Conservation (phyloP, 2,113 vertebrate genomes). For the Crocuta crocuta region DNA sequence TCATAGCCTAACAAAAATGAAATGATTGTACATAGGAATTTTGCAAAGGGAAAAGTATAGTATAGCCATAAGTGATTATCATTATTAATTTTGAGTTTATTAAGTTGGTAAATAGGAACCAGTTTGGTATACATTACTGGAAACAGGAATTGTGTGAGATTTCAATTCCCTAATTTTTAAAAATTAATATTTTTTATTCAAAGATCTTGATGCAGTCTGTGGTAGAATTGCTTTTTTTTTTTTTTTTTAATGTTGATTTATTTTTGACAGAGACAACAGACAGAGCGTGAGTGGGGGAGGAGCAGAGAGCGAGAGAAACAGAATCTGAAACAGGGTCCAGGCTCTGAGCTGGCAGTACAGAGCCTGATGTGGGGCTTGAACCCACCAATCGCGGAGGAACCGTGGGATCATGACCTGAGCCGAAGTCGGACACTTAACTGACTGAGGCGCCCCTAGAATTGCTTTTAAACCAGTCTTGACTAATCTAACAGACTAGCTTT, state of each 20-base stretch:
- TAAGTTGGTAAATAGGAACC: neutral
- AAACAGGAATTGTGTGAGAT: neutral
- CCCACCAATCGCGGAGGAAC: too few relatives aligned
- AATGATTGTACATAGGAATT: neutral
- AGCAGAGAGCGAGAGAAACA: too few relatives aligned
- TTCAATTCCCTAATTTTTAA: conserved; percentile 12
- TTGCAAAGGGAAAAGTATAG: neutral
- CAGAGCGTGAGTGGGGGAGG: too few relatives aligned
- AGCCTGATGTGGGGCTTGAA: too few relatives aligned
- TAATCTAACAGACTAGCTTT: neutral
- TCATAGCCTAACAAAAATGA: conserved; percentile 28
- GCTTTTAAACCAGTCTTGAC: neutral
- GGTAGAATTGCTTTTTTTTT: neutral
- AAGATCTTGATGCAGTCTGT: neutral
- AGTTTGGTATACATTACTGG: neutral
- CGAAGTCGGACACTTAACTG: too few relatives aligned
- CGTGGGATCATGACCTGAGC: too few relatives aligned
- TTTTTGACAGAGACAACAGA: too few relatives aligned
- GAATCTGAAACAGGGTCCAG: too few relatives aligned
- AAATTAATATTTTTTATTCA: neutral
- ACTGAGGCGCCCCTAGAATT: neutral
- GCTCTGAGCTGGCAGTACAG: too few relatives aligned
- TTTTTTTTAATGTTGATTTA: too few relatives aligned
- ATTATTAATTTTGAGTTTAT: conserved; percentile 23
- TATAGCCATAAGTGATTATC: neutral